Conservation (phyloP, 2,797 vertebrate genomes). For the Streptopelia turtur region DNA sequence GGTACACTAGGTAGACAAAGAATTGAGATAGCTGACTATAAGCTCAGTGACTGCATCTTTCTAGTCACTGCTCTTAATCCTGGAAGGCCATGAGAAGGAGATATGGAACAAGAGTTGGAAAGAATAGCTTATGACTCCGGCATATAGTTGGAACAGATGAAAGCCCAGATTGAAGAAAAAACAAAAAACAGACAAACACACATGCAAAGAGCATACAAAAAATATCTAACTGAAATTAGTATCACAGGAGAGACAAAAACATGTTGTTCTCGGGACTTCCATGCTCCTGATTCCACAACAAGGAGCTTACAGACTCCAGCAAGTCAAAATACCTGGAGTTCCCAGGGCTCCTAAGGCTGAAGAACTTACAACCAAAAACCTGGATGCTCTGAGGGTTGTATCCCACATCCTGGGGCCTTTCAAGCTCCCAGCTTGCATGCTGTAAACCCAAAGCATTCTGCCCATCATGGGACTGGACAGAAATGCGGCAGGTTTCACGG, state of each 20-base stretch:
- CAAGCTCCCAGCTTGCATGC: neutral
- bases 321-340: neutral
- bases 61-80: neutral
- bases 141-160: neutral
- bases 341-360: neutral
- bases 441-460: neutral
- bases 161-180: neutral
- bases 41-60: neutral
- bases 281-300: neutral
- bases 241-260: neutral
- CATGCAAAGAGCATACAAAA: neutral
- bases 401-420: neutral
- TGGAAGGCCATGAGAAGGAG: neutral
- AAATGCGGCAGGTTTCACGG: neutral
- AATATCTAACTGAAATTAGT: neutral
- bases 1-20: neutral
- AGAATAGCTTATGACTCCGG: neutral
- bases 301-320: neutral
- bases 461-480: rapidly evolving
- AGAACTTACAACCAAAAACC: neutral
- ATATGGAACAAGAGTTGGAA: neutral
- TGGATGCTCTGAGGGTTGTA: neutral
- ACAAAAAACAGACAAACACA: neutral
- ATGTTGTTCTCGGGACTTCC: neutral
- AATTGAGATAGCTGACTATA: neutral